phyloP scores from a whole-genome alignment of 2,888 invertebrate species.

The Pogonocherus hispidulus region DNA sequence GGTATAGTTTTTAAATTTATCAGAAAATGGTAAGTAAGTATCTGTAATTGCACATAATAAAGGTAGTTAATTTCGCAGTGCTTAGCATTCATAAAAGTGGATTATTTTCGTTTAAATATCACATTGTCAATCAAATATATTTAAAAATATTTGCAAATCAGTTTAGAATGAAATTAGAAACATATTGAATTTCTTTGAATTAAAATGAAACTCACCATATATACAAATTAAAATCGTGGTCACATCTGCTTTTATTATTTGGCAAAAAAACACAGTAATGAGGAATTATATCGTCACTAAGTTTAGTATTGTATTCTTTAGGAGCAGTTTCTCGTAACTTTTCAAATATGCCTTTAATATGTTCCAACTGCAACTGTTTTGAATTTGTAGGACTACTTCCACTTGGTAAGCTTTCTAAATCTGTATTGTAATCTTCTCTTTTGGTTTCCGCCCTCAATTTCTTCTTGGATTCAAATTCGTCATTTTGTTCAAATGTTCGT shows the following conservation, averaged over 20 bases:
- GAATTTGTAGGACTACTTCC: constrained; percentile 13
- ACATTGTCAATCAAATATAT: no score
- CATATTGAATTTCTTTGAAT: no score
- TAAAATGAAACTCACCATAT: constrained; percentile 51
- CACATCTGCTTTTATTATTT: constrained; percentile 44
- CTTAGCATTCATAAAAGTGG: no score
- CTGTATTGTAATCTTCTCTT: no score
- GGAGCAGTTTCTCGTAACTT: constrained; percentile 53
- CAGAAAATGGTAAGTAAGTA: no score
- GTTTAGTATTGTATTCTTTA: constrained; percentile 23
- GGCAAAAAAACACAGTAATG: constrained; percentile 58
- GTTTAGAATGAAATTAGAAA: no score
- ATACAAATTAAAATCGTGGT: constrained; percentile 55
- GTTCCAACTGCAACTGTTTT: constrained; percentile 21
- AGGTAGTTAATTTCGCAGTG: no score
- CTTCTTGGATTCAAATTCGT: constrained; percentile 2
- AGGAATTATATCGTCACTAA: constrained; percentile 28
- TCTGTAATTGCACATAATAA: no score
- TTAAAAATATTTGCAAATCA: no score
- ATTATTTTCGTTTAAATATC: no score
- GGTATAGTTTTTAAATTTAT: no score
- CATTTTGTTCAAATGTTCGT: neutral
- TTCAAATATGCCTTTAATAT: constrained; percentile 49
- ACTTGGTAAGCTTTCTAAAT: neutral
- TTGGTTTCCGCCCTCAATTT: neutral